These are phyloP conservation scores for Eledone cirrhosa DNA, from an alignment of 2,888 invertebrate genomes.

Conservation along the genomic window DNA sequence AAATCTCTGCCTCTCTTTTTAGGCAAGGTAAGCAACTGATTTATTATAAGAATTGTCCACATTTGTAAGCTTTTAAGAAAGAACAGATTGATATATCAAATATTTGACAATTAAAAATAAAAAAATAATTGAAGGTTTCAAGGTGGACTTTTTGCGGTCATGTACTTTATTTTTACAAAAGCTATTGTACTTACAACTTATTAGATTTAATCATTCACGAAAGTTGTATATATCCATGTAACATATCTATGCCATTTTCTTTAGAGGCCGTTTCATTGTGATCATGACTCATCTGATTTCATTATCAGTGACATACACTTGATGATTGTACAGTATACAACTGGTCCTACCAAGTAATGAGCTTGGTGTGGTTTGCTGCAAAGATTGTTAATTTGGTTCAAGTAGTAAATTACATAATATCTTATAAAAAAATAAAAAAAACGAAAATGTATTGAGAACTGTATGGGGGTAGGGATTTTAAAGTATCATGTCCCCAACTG, in stretches of 20 bases:
- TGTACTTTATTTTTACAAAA: too few relatives aligned
- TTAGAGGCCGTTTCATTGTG: background rate
- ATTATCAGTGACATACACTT: constrained; percentile 11
- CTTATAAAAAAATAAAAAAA: background rate
- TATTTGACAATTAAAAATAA: too few relatives aligned
- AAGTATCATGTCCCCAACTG: background rate
- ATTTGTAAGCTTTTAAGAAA: too few relatives aligned
- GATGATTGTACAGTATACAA: constrained; percentile 19
- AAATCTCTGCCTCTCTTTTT: background rate
- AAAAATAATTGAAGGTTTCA: too few relatives aligned
- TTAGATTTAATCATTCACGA: too few relatives aligned
- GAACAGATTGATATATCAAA: too few relatives aligned
- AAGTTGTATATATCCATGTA: background rate
- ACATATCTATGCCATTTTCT: constrained; percentile 4
- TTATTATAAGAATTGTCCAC: too few relatives aligned
- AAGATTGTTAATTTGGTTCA: constrained; percentile 20
- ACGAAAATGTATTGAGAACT: too few relatives aligned
- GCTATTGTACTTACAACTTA: too few relatives aligned
- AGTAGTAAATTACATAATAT: background rate
- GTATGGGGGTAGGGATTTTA: background rate
- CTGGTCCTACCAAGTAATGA: background rate
- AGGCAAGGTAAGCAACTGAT: background rate
- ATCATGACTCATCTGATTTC: background rate
- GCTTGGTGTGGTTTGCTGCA: background rate
- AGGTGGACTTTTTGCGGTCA: too few relatives aligned